Evolutionary conservation across 2,113 vertebrate genomes (phyloP).

Genomic region (Pao palembangensis): DNA sequence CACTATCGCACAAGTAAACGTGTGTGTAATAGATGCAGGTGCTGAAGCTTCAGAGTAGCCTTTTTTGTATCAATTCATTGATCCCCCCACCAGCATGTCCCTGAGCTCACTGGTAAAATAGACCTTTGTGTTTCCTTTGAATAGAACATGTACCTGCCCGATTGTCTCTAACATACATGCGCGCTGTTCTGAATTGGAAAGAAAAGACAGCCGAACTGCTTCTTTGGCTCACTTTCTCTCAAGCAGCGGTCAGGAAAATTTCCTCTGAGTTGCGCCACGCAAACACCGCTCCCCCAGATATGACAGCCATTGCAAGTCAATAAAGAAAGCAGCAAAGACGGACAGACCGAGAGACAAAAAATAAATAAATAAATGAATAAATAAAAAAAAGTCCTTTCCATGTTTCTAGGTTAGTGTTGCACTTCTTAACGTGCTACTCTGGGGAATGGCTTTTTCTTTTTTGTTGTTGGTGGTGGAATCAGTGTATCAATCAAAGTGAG

Average conservation of each 20-base stretch:
- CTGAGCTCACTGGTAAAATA: conserved; percentile 16
- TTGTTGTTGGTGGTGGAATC: conserved; percentile 59
- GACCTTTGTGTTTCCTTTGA: conserved; percentile 22
- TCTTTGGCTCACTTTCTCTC: conserved; percentile 32
- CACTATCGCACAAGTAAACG: conserved; percentile 3
- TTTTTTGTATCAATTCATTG: conserved; percentile 43
- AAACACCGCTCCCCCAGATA: conserved; percentile 47
- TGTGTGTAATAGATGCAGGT: conserved; percentile 10
- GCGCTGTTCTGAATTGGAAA: conserved; percentile 18
- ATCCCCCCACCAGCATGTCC: conserved; percentile 21
- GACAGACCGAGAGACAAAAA: conserved; percentile 27
- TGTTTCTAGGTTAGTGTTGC: conserved; percentile 52
- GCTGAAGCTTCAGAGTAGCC: conserved; percentile 5
- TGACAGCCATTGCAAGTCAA: conserved; percentile 45
- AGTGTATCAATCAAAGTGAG: conserved; percentile 71
- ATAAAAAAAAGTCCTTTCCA: conserved; percentile 33
- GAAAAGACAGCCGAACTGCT: conserved; percentile 18
- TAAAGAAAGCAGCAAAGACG: conserved; percentile 36
- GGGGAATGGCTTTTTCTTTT: conserved; percentile 56
- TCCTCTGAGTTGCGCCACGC: conserved; percentile 62
- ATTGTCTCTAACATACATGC: neutral
- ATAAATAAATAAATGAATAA: neutral
- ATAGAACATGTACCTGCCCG: conserved; percentile 3
- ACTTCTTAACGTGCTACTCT: conserved; percentile 49
- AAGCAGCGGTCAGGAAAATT: conserved; percentile 36